Evolutionary conservation across 1,140 invertebrate species (phyloP).

Genomic region (Zeugodacus cucurbitae): DNA sequence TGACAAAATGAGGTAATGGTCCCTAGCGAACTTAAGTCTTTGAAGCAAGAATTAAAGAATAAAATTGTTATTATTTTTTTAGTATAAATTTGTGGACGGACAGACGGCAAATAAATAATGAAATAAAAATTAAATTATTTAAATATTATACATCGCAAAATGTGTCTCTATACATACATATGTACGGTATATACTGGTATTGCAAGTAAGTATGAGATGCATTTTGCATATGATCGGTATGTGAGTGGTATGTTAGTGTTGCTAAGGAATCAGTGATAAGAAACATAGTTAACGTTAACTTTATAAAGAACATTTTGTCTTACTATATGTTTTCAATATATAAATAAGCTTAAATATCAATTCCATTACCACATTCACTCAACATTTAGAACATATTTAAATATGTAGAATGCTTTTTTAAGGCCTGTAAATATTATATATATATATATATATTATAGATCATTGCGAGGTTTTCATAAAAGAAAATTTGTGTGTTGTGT

Average conservation of each 20-base stretch:
- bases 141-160: background rate
- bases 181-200: background rate
- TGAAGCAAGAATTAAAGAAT: too few species aligned
- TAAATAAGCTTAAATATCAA: background rate
- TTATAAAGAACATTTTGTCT: background rate
- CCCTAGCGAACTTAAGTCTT: too few species aligned
- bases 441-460: too few species aligned
- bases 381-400: background rate
- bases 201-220: background rate
- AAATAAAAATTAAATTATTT: too few species aligned
- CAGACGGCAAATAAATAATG: too few species aligned
- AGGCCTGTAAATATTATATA: background rate
- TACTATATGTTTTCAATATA: background rate
- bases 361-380: background rate
- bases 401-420: background rate
- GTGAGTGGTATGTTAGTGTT: constrained; percentile 46
- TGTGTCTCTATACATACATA: background rate
- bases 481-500: too few species aligned
- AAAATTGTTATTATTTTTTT: too few species aligned
- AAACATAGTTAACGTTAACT: background rate
- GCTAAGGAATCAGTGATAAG: background rate
- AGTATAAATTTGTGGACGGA: too few species aligned
- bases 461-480: too few species aligned
- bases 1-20: too few species aligned
- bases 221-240: constrained; percentile 46